phyloP scores from a whole-genome alignment of 2,797 vertebrate species.

The Phrynocephalus forsythii region DNA sequence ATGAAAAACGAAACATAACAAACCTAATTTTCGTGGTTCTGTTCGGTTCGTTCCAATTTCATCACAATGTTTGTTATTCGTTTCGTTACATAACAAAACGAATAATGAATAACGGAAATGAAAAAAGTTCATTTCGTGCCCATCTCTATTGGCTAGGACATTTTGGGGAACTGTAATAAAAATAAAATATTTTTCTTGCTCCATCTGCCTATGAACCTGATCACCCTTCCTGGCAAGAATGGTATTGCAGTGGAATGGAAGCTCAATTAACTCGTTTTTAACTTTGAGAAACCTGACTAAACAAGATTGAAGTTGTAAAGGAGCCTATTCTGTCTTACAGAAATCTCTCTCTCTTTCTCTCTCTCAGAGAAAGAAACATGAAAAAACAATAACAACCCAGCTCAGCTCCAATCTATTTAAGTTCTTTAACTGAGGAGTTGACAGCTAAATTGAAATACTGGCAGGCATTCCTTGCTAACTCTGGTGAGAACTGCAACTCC shows the following conservation, averaged over 20 bases:
- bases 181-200: background rate
- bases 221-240: conserved; percentile 50
- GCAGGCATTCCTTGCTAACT: conserved; percentile 57
- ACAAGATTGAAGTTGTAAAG: conserved; percentile 67
- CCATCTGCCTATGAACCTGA: conserved; percentile 24
- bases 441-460: conserved; percentile 71
- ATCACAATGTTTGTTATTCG: too few relatives aligned
- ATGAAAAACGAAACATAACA: too few relatives aligned
- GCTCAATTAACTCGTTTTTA: conserved; percentile 43
- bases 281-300: conserved; percentile 68
- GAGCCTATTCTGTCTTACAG: conserved; percentile 65
- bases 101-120: too few relatives aligned
- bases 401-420: conserved; percentile 71
- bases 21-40: too few relatives aligned
- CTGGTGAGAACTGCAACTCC: conserved; percentile 68
- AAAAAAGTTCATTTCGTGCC: too few relatives aligned
- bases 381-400: conserved; percentile 43
- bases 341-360: conserved; percentile 47
- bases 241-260: conserved; percentile 38
- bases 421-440: conserved; percentile 67
- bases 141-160: too few relatives aligned
- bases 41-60: too few relatives aligned
- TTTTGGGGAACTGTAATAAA: too few relatives aligned
- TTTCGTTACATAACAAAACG: too few relatives aligned
- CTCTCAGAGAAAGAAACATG: too few relatives aligned